phyloP scores from a whole-genome alignment of 2,797 vertebrate genomes.

The Acanthiza pusilla region DNA sequence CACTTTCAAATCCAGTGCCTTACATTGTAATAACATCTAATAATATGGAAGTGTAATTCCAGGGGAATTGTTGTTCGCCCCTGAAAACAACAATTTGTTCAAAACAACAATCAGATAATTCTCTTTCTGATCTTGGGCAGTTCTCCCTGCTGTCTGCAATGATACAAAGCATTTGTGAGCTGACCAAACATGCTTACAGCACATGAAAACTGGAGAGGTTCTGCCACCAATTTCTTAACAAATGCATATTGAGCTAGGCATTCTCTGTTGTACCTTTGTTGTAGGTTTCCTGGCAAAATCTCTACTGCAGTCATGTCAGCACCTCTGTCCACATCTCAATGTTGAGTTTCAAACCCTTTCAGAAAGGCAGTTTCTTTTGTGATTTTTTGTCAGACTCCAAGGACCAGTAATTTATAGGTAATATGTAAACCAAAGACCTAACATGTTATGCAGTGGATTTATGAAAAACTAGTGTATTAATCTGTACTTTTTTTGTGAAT shows the following conservation, averaged over 20 bases:
- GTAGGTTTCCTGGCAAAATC: neutral
- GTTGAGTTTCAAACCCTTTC: neutral
- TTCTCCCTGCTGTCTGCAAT: neutral
- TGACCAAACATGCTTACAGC: neutral
- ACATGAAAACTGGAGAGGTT: neutral
- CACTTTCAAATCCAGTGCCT: neutral
- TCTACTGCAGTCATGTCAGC: neutral
- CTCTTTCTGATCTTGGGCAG: neutral
- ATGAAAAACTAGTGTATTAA: neutral
- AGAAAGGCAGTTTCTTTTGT: neutral
- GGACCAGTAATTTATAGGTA: neutral
- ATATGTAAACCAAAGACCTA: neutral
- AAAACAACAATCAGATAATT: neutral
- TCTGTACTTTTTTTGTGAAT: neutral
- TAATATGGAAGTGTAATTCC: neutral
- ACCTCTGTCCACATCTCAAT: neutral
- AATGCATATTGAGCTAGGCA: neutral
- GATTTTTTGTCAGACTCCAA: neutral
- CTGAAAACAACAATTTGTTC: neutral
- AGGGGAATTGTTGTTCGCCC: neutral
- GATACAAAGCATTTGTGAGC: neutral
- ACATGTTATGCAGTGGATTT: neutral
- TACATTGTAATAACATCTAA: neutral
- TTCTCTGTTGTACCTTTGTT: neutral
- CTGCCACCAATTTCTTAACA: neutral